These are phyloP conservation scores for Epistrophe grossulariae DNA, from an alignment of 2,888 invertebrate species.

Conservation along the genomic window DNA sequence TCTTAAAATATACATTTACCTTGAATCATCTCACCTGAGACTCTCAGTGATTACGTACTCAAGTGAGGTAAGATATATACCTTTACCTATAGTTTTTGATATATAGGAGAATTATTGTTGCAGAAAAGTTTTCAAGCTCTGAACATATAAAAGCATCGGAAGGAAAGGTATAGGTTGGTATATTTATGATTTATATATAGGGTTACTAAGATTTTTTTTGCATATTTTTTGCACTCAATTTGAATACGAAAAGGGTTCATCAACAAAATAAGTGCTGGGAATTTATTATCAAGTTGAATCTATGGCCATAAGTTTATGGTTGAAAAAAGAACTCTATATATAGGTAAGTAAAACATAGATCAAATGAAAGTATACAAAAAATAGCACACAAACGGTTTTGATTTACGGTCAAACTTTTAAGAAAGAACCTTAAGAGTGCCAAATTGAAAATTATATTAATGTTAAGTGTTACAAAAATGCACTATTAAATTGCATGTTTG, in stretches of 20 bases:
- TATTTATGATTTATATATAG: slow-evolving; percentile 12
- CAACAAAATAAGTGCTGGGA: background rate
- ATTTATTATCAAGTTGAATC: background rate
- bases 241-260: slow-evolving; percentile 8
- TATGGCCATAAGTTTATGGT: background rate
- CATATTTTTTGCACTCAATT: background rate
- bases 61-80: no score
- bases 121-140: background rate
- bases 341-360: no score
- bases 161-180: background rate
- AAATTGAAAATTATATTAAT: no score
- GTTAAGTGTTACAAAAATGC: no score
- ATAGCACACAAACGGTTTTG: no score
- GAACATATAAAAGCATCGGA: background rate
- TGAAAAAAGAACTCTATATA: background rate
- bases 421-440: no score
- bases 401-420: no score
- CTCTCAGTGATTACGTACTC: background rate
- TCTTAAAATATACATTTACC: background rate
- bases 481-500: no score
- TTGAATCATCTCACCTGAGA: slow-evolving; percentile 7
- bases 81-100: background rate
- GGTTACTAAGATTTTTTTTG: background rate
- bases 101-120: background rate
- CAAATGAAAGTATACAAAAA: no score